These are phyloP conservation scores for Cephus cinctus DNA, from an alignment of 1,140 invertebrate genomes.

Conservation along the genomic window DNA sequence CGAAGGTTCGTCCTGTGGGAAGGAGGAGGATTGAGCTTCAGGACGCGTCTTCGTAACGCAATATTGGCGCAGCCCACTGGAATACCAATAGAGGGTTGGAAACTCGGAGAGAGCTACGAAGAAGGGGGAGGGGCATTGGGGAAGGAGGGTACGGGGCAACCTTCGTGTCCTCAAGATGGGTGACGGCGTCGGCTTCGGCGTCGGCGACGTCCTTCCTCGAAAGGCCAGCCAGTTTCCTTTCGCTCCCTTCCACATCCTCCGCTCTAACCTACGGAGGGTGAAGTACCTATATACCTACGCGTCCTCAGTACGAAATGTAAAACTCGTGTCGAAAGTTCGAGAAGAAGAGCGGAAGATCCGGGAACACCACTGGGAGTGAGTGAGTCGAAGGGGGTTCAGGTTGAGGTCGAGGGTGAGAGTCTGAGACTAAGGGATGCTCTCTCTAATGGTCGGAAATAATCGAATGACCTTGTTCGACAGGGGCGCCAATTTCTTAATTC, in stretches of 20 bases:
- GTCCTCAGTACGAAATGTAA: conserved; percentile 53
- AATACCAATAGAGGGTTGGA: conserved; percentile 47
- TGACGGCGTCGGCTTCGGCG: too few relatives aligned
- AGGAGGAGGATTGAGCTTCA: conserved; percentile 38
- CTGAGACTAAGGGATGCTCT: too few relatives aligned
- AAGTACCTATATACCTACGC: conserved; percentile 3
- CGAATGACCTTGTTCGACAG: conserved; percentile 27
- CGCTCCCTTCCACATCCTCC: background rate
- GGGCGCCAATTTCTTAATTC: conserved; percentile 37
- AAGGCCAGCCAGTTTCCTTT: too few relatives aligned
- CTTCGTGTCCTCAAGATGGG: background rate
- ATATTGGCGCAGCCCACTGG: conserved; percentile 47
- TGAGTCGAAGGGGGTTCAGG: conserved; percentile 4
- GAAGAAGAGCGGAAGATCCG: conserved; percentile 20
- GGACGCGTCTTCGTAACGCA: conserved; percentile 52
- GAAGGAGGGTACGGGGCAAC: conserved; percentile 9
- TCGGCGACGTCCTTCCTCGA: too few relatives aligned
- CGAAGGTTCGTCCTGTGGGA: conserved; percentile 2
- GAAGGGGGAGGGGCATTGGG: conserved; percentile 22
- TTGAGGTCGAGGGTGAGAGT: too few relatives aligned
- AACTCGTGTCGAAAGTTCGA: conserved; percentile 51
- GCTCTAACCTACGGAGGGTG: background rate
- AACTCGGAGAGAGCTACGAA: conserved; percentile 23
- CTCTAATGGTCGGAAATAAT: conserved; percentile 43
- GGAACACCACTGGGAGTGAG: conserved; percentile 1